A percentile compares a stretch with the other conserved stretches of the same genome.
phyloP scores from a whole-genome alignment of 2,888 invertebrate genomes.

The Synanthedon tipuliformis region DNA sequence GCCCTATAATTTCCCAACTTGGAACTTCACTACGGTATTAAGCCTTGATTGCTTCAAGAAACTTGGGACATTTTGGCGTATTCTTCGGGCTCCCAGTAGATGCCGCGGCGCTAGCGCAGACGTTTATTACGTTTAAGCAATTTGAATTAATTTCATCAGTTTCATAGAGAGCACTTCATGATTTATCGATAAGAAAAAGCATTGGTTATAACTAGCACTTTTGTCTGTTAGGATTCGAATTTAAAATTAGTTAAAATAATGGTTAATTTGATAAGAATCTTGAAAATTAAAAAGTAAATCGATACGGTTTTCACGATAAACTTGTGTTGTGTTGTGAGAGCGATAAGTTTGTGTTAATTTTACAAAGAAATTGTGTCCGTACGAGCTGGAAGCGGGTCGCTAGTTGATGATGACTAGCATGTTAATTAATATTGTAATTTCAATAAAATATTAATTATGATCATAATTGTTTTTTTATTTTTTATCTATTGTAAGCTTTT shows the following conservation, averaged over 20 bases:
- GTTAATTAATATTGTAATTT: no score
- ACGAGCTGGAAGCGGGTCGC: no score
- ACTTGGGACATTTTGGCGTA: constrained; percentile 69
- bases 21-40: constrained; percentile 70
- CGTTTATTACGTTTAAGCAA: constrained; percentile 58
- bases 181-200: not conserved
- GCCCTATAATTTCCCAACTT: constrained; percentile 69
- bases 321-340: no score
- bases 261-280: not conserved
- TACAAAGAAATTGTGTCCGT: no score
- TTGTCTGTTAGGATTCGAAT: not conserved
- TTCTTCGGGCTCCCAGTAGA: constrained; percentile 66
- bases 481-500: no score
- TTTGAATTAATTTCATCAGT: constrained; percentile 57
- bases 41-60: constrained; percentile 70
- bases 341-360: no score
- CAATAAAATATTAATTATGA: no score
- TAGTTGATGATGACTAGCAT: no score
- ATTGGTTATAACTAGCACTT: no score
- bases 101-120: constrained; percentile 56
- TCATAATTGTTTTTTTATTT: no score
- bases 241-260: not conserved
- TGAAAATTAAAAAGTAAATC: no score
- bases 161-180: constrained; percentile 16
- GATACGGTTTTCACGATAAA: no score